phyloP scores from a whole-genome alignment of 2,888 invertebrate genomes.

The Kuschelorhynchus macadamiae region DNA sequence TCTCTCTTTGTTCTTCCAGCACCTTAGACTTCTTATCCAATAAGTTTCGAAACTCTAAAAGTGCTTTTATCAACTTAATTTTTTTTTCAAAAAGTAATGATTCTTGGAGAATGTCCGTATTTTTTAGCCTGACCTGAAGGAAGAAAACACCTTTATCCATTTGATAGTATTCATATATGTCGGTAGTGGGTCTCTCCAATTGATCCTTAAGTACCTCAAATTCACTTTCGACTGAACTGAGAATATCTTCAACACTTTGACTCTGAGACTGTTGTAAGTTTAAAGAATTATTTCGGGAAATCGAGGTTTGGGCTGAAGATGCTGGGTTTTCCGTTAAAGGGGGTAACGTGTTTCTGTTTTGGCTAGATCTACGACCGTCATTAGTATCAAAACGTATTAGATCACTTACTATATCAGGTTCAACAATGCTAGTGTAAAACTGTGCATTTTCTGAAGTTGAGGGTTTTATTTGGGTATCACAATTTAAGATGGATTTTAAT shows the following conservation, averaged over 20 bases:
- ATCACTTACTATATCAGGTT: conserved; percentile 35
- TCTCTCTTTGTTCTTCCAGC: conserved; percentile 24
- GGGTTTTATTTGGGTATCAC: conserved; percentile 5
- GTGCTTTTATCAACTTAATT: conserved; percentile 17
- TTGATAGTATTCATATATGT: conserved; percentile 33
- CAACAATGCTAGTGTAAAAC: conserved; percentile 7
- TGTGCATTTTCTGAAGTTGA: neutral
- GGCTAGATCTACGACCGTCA: neutral
- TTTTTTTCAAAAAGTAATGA: conserved; percentile 16
- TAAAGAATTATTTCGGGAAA: conserved; percentile 4
- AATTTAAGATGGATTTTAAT: conserved; percentile 38
- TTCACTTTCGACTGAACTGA: conserved; percentile 22
- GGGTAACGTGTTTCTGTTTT: neutral
- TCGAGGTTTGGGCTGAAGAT: neutral
- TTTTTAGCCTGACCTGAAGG: conserved; percentile 29
- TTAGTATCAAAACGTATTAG: conserved; percentile 15
- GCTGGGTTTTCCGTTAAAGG: neutral
- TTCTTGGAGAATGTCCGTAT: conserved; percentile 8
- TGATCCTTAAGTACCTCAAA: conserved; percentile 30
- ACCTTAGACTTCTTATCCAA: conserved; percentile 24
- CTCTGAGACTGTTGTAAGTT: conserved; percentile 4
- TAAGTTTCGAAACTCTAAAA: conserved; percentile 16
- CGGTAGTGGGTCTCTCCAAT: conserved; percentile 12
- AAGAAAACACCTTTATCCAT: conserved; percentile 43
- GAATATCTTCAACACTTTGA: conserved; percentile 9